Percentiles rank a stretch among this genome's conserved stretches.
These are phyloP conservation scores for Diceros bicornis DNA, from an alignment of 2,797 vertebrate species.

Conservation along the genomic window DNA sequence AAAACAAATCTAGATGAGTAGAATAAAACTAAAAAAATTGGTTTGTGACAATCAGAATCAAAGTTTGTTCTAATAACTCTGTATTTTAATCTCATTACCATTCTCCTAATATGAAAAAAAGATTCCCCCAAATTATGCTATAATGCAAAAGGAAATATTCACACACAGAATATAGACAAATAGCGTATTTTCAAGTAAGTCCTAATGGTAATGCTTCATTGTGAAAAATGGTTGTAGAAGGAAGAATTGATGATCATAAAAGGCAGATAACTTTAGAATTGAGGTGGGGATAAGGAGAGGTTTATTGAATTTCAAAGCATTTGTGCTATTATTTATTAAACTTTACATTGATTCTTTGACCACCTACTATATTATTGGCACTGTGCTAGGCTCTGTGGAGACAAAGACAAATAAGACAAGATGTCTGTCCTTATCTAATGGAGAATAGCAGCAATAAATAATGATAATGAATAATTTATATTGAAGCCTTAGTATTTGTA, in stretches of 20 bases:
- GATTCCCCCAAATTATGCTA: not conserved
- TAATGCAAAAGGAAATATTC: not conserved
- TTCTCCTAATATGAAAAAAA: not conserved
- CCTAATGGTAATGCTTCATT: not conserved
- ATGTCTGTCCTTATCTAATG: not conserved
- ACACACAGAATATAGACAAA: not conserved
- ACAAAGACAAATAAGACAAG: not conserved
- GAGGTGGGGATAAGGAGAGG: not conserved
- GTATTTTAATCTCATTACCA: not conserved
- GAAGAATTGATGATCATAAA: not conserved
- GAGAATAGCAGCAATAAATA: not conserved
- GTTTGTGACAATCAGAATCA: not conserved
- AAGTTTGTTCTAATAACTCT: not conserved
- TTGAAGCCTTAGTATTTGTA: not conserved
- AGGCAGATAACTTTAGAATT: not conserved
- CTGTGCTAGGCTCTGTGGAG: not conserved
- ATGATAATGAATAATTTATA: not conserved
- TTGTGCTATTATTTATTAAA: constrained; percentile 23
- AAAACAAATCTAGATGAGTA: not conserved
- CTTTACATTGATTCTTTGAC: not conserved
- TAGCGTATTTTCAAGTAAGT: not conserved
- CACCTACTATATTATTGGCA: not conserved
- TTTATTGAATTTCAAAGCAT: constrained; percentile 7
- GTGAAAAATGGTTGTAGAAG: not conserved
- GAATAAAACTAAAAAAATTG: constrained; percentile 16